A percentile compares a stretch with the other conserved stretches of the same genome.
Conservation (phyloP, 1,140 invertebrate species). For the Trichoplusia ni region DNA sequence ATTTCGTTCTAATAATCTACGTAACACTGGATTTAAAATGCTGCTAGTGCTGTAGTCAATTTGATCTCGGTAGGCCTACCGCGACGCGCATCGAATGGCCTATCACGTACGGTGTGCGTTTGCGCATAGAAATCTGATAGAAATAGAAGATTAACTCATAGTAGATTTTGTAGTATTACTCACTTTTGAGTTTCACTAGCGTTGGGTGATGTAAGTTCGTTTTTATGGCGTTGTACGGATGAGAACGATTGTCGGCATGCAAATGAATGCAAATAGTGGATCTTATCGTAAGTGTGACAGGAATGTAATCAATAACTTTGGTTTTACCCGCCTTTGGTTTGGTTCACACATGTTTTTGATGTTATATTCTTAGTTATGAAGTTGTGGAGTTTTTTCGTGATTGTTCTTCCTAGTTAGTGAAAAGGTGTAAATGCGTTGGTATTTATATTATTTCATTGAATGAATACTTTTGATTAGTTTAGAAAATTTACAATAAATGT, state of each 20-base stretch:
- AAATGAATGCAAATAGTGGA: conserved; percentile 2
- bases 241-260: conserved; percentile 6
- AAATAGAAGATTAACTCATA: conserved; percentile 13
- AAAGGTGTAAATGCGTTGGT: too few relatives aligned
- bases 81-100: conserved; percentile 1
- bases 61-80: conserved; percentile 22
- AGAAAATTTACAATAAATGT: too few relatives aligned
- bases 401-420: too few relatives aligned
- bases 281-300: background rate
- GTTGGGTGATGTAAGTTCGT: background rate
- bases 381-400: background rate
- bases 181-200: conserved; percentile 11
- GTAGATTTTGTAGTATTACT: background rate
- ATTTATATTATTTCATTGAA: too few relatives aligned
- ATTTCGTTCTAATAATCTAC: background rate
- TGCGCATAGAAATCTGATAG: conserved; percentile 26
- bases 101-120: conserved; percentile 8
- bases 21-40: background rate
- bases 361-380: background rate
- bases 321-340: background rate
- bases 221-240: conserved; percentile 5
- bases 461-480: too few relatives aligned
- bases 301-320: background rate
- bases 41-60: background rate
- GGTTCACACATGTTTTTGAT: too few relatives aligned